Evolutionary conservation across 1,140 invertebrate species (phyloP).

Genomic region (Spodoptera litura): DNA sequence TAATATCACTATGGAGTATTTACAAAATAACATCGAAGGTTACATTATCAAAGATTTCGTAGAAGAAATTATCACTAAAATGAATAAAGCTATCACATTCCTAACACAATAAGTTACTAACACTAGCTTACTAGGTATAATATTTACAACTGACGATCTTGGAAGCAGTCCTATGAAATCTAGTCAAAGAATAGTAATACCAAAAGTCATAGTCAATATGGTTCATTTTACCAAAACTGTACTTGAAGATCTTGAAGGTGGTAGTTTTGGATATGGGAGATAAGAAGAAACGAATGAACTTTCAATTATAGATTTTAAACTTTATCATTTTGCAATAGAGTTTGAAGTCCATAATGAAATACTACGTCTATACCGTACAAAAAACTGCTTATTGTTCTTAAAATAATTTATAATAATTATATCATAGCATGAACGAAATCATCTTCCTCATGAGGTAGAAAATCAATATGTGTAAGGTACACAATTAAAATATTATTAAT

Average conservation of each 20-base stretch:
- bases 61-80: conserved; percentile 41
- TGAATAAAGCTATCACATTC: conserved; percentile 74
- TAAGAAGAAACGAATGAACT: too few relatives aligned
- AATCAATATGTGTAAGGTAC: conserved; percentile 53
- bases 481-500: conserved; percentile 44
- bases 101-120: conserved; percentile 78
- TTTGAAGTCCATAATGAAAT: too few relatives aligned
- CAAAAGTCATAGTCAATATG: neutral
- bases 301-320: too few relatives aligned
- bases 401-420: conserved; percentile 5
- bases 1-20: conserved; percentile 60
- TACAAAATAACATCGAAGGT: conserved; percentile 57
- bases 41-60: conserved; percentile 32
- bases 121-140: conserved; percentile 58
- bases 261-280: too few relatives aligned
- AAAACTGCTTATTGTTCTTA: conserved; percentile 9
- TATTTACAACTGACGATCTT: conserved; percentile 54
- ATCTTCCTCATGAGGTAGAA: conserved; percentile 64
- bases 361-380: neutral
- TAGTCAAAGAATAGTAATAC: neutral
- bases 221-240: neutral
- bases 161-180: conserved; percentile 11
- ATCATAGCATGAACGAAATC: conserved; percentile 43
- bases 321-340: too few relatives aligned
- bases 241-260: too few relatives aligned